A percentile compares a stretch with the other conserved stretches of the same genome.
These are phyloP conservation scores for Micrasema minimum DNA, from an alignment of 1,140 invertebrate species.

Conservation along the genomic window DNA sequence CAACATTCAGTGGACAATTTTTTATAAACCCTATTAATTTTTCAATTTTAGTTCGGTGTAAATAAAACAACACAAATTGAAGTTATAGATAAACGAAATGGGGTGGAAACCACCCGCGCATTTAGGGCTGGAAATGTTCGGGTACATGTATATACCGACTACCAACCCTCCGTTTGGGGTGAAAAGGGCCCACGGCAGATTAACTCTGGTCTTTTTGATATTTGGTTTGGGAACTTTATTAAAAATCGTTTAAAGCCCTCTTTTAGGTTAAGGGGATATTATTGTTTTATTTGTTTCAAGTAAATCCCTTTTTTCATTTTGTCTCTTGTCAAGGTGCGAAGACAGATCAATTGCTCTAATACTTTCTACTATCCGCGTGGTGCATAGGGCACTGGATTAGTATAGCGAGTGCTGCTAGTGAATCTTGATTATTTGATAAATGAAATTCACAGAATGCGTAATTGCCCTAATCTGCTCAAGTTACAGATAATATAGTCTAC, in stretches of 20 bases:
- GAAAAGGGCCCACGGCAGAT: constrained; percentile 24
- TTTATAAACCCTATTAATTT: too few species aligned
- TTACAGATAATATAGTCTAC: too few species aligned
- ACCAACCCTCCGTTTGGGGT: constrained; percentile 13
- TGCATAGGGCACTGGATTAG: too few species aligned
- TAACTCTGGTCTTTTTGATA: constrained; percentile 32
- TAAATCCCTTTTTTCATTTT: neutral
- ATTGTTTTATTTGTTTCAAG: neutral
- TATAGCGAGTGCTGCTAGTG: too few species aligned
- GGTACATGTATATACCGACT: neutral
- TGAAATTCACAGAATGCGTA: too few species aligned
- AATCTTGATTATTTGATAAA: too few species aligned
- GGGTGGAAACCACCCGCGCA: constrained; percentile 8
- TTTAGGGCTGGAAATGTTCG: neutral
- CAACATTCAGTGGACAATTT: too few species aligned
- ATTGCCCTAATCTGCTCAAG: too few species aligned
- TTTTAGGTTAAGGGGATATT: neutral
- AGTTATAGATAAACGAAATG: neutral
- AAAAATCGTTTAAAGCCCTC: constrained; percentile 45
- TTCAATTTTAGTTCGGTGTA: neutral
- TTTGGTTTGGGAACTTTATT: constrained; percentile 51
- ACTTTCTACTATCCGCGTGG: too few species aligned
- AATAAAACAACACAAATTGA: constrained; percentile 37
- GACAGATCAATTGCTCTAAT: too few species aligned
- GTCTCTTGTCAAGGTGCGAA: too few species aligned